Evolutionary conservation across 2,113 vertebrate species (phyloP), one percentile per base, ranked within the genome.

Genomic region (Cisticola juncidis): DNA sequence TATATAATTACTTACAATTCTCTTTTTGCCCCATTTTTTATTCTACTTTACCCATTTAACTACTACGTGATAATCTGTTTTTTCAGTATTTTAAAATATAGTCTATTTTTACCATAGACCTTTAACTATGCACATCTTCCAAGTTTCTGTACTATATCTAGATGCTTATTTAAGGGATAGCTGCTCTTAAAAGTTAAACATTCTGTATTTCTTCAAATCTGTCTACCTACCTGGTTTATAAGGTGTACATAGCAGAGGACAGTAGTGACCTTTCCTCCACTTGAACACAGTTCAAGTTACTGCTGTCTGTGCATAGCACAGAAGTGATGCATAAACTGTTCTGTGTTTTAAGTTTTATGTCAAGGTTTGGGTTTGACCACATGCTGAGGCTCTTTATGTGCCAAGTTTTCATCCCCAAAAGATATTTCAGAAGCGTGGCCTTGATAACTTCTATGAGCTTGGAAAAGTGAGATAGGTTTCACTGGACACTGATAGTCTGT

Each of bases 21-120:
- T 42, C 29, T 42, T 64, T 36, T 73, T 58, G 29, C 23, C 6
- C 20, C 1, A 1, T 64, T 12, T 60, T 48, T 87, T 86, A 16
- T 84, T 69, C 19, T 45, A 1, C 23, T 81, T 60, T 44, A 19
- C 0, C 1, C 31, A 17, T 54, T 76, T 74, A 64, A 66, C 9
- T 21, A 35, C 24, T 10, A 31, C 0, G 0, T 56, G 35, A 17
- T 65, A 73, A 29, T 12, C 8, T 48, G 1, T 40, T 70, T 88
- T 91, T 20, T 68, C 20, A 12, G 0, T 42, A 24, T 88, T 90
- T 81, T 51, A 77, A 77, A 86, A 51, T 74, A n/a, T 0, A 70
- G 24, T 44, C 17, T 24, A 6, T 9, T 33, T 69, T 77, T 66
- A 22, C 9, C 42, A 6, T 12, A 44, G 47, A 54, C 42, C 20